Base-by-base conservation (phyloP, 2,113 vertebrate species). In the Hemichromis elongatus region DNA sequence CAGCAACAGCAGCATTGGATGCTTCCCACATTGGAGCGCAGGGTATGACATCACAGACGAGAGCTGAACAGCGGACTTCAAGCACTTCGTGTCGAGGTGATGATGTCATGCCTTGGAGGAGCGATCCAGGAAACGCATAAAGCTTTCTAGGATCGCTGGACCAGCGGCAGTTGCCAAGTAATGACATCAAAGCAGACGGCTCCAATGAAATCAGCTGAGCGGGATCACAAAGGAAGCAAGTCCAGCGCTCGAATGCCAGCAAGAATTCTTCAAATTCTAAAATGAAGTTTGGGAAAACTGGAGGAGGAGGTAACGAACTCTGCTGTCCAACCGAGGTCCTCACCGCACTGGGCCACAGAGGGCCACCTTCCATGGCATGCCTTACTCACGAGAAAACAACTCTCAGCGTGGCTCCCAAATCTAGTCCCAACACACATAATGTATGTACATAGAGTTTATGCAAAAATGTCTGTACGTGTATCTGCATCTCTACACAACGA, bases 371-470 rank as follows among this genome's bases (percentile, higher is more conserved):
- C 87, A 89, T 63, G 88, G 86, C 89, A 89, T 84, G 90, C 91
- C 92, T 93, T 92, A 93, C 77, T 59, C 33, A 84, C 3, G 66
- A 81, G 12, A 19, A 42, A 28, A 75, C 21, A 79, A 68, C 50
- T 35, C 57, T 85, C 86, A 45, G 52, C 57, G 30, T 11, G 83
- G 82, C 86, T 91, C 89, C 79, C 88, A 92, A 89, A 86, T 86
- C 33, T 14, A 61, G 52, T 61, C 90, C 88, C 89, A 87, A 85
- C 57, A 84, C 87, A 63, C 78, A 42, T 16, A 66, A 84, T 83
- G 77, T 88, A 75, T 92, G 89, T 91, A 90, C 63, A 91, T 88
- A 88, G 80, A 77, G 81, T 88, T 90, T 86, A 92, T 87, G 85
- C 87, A 89, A 83, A 83, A 42, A 47, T 82, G 79, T 81, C 24